These are phyloP conservation scores for Drosophila chauvacae DNA, from an alignment of 1,140 invertebrate genomes.

Conservation along the genomic window DNA sequence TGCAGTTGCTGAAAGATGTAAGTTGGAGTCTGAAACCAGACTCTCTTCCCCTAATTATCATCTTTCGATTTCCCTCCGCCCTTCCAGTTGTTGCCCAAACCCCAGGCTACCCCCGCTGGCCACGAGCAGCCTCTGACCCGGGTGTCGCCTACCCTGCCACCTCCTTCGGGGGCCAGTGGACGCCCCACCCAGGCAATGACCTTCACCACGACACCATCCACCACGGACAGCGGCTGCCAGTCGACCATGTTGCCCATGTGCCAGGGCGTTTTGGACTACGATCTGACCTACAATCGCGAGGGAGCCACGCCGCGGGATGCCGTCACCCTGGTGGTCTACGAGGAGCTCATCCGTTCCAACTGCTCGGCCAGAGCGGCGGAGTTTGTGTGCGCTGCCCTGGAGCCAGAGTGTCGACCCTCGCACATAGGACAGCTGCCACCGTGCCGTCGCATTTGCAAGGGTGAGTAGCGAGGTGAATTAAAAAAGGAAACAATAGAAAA, in stretches of 20 bases:
- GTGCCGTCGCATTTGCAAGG: constrained; percentile 88
- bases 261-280: constrained; percentile 87
- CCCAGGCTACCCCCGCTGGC: constrained; percentile 76
- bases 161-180: constrained; percentile 62
- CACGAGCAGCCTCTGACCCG: constrained; percentile 85
- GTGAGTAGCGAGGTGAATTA: constrained; percentile 84
- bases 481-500: too few species aligned
- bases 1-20: constrained; percentile 83
- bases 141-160: constrained; percentile 87
- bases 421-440: constrained; percentile 86
- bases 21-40: constrained; percentile 26
- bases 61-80: background rate
- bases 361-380: constrained; percentile 87
- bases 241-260: constrained; percentile 85
- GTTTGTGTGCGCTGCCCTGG: constrained; percentile 88
- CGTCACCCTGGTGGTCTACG: constrained; percentile 55
- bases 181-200: constrained; percentile 81
- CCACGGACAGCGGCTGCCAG: constrained; percentile 69
- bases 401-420: constrained; percentile 88
- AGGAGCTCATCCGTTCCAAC: constrained; percentile 86
- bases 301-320: constrained; percentile 55
- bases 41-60: background rate
- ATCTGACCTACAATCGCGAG: constrained; percentile 85
- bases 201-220: constrained; percentile 68
- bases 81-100: constrained; percentile 67